Evolutionary conservation across 2,888 invertebrate genomes (phyloP).

Genomic region (Artemia sinica): DNA sequence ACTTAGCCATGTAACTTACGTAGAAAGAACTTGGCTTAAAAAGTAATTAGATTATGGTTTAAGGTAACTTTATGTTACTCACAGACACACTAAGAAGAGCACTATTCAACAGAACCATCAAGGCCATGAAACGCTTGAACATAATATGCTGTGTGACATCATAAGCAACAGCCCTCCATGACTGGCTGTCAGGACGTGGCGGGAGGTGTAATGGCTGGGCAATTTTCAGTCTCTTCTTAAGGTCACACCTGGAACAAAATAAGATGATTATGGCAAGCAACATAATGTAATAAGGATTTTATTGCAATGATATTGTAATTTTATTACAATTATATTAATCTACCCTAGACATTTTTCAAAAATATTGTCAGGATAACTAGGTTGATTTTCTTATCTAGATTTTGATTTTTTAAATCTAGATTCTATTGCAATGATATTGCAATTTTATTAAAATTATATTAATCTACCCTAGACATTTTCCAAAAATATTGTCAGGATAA

Average conservation of each 20-base stretch:
- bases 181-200: conserved; percentile 81
- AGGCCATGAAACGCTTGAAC: conserved; percentile 85
- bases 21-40: too few species aligned
- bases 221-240: conserved; percentile 94
- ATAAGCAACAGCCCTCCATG: conserved; percentile 82
- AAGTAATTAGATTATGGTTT: too few species aligned
- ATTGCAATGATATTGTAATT: neutral
- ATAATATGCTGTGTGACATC: conserved; percentile 91
- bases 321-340: neutral
- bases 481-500: too few species aligned
- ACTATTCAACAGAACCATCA: conserved; percentile 84
- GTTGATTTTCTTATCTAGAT: too few species aligned
- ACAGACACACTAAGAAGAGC: conserved; percentile 76
- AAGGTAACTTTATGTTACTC: conserved; percentile 35
- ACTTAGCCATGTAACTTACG: too few species aligned
- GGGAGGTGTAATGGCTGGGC: conserved; percentile 96
- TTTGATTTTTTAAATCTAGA: too few species aligned
- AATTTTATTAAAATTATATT: too few species aligned
- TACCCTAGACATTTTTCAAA: neutral
- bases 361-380: too few species aligned
- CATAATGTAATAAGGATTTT: neutral
- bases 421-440: too few species aligned
- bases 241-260: conserved; percentile 52
- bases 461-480: too few species aligned
- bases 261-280: neutral